phyloP scores from a whole-genome alignment of 23 tunicate species.

The Styela clava region DNA sequence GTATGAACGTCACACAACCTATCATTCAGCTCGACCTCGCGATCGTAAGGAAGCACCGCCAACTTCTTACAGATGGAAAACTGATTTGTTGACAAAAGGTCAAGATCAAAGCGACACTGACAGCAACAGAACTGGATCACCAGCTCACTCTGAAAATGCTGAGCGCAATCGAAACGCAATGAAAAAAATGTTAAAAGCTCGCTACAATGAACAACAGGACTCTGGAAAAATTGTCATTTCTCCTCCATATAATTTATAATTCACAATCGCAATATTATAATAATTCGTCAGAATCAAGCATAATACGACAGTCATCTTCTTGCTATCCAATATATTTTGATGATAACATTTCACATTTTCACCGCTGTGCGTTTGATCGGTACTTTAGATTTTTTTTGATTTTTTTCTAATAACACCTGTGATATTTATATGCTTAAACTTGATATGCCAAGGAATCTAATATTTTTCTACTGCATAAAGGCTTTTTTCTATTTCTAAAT shows the following conservation, averaged over 20 bases:
- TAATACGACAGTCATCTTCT: too few species aligned
- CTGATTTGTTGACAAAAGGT: background rate
- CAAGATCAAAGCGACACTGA: constrained; percentile 29
- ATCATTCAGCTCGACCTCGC: background rate
- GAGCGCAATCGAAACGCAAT: constrained; percentile 51
- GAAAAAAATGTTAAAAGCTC: constrained; percentile 32
- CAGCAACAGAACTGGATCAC: constrained; percentile 21
- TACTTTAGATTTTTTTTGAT: background rate
- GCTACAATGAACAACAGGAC: constrained; percentile 17
- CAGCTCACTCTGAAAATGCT: constrained; percentile 23
- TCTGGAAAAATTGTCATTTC: constrained; percentile 57
- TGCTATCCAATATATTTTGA: too few species aligned
- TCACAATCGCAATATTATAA: too few species aligned
- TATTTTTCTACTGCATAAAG: background rate
- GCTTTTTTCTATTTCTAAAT: background rate
- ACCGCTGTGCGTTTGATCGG: background rate
- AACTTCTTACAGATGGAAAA: constrained; percentile 17
- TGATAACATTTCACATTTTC: too few species aligned
- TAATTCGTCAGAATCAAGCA: too few species aligned
- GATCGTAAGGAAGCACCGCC: background rate
- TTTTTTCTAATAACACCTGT: background rate
- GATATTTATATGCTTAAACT: background rate
- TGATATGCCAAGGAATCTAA: background rate
- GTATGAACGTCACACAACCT: constrained; percentile 1
- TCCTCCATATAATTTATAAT: constrained; percentile 66